Conservation (phyloP, 2,113 vertebrate species). For the Oostethus manadensis region DNA sequence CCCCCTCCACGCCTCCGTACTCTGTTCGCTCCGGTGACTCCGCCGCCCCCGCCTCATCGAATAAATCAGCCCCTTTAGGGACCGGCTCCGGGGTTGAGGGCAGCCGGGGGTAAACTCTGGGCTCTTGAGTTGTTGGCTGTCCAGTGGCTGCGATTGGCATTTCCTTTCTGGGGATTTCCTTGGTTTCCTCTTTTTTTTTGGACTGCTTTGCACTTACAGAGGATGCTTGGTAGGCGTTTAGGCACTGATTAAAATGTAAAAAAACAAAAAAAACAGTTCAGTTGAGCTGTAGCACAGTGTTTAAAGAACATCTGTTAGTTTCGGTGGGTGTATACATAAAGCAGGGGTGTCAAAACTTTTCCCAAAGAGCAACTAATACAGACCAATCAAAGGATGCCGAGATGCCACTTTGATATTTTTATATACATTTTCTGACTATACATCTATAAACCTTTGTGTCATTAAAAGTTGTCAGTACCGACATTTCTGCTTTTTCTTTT, state of each 20-base stretch:
- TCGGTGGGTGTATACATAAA: no score
- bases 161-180: slow-evolving; percentile 72
- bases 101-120: slow-evolving; percentile 71
- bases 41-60: slow-evolving; percentile 67
- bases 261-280: background rate
- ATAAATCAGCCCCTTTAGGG: slow-evolving; percentile 73
- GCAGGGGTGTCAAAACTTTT: no score
- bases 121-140: slow-evolving; percentile 74
- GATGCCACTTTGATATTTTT: no score
- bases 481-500: no score
- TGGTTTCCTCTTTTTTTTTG: slow-evolving; percentile 44
- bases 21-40: slow-evolving; percentile 62
- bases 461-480: no score
- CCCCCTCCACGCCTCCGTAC: slow-evolving; percentile 68
- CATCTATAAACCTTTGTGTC: no score
- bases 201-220: slow-evolving; percentile 14
- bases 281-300: background rate
- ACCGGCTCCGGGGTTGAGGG: slow-evolving; percentile 69
- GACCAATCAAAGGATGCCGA: no score
- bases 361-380: no score
- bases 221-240: slow-evolving; percentile 23
- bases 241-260: slow-evolving; percentile 37
- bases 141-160: slow-evolving; percentile 80
- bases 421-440: no score
- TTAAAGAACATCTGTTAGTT: background rate